These are phyloP conservation scores for Hyposoter dolosus DNA, from an alignment of 2,888 invertebrate genomes.

Conservation along the genomic window DNA sequence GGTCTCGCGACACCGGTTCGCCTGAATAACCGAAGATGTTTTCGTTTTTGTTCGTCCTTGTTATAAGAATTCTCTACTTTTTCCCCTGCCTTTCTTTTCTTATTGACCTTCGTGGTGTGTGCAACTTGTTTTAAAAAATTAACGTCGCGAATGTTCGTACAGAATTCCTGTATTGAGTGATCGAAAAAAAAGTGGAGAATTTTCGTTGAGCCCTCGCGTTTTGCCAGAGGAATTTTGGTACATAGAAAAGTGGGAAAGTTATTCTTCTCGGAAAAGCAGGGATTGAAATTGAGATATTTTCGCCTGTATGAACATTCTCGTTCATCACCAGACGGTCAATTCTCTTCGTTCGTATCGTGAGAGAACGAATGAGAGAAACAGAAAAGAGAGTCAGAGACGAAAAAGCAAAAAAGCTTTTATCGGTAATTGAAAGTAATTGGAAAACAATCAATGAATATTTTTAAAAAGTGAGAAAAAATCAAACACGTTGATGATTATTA, in stretches of 20 bases:
- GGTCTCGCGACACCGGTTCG: constrained; percentile 86
- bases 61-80: constrained; percentile 8
- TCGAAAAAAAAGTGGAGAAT: neutral
- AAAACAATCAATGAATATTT: neutral
- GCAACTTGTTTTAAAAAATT: neutral
- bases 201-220: neutral
- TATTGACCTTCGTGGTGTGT: constrained; percentile 13
- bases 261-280: constrained; percentile 16
- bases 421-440: constrained; percentile 11
- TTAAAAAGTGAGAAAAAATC: neutral
- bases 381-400: constrained; percentile 28
- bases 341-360: neutral
- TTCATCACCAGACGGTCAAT: constrained; percentile 32
- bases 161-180: constrained; percentile 19
- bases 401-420: constrained; percentile 43
- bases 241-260: neutral
- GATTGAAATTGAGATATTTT: constrained; percentile 22
- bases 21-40: constrained; percentile 80
- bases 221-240: constrained; percentile 16
- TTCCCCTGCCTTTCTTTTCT: constrained; percentile 15
- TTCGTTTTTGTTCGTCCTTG: constrained; percentile 40
- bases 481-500: constrained; percentile 64
- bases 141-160: constrained; percentile 54
- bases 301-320: constrained; percentile 56
- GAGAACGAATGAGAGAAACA: constrained; percentile 30